Evolutionary conservation across 1,140 invertebrate genomes (phyloP), one percentile per base, ranked within the genome.

Genomic region (Achroia grisella): DNA sequence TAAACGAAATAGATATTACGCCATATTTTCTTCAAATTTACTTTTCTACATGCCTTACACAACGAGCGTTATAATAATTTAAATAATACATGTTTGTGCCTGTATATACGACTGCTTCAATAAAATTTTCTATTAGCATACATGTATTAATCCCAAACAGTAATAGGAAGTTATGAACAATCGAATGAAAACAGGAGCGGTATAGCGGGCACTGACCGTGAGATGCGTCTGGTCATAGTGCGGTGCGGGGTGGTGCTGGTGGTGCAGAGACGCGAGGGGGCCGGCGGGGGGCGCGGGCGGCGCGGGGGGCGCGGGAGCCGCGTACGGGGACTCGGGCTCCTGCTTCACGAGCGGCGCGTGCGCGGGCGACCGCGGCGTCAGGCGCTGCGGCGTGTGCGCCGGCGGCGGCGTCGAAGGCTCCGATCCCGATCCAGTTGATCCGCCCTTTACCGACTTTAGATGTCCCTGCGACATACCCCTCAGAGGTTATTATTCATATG

Each of bases 401-500:
- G 79, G 83, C 50, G 83, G 80, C 51, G 82, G 82, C 46, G 80
- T 77, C 39, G 75, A 81, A 76, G 90, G 90, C 76, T 91, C 91
- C 69, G 89, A 89, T 5, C 79, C 79, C 1, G 76, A 80, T 10
- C 76, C 79, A 43, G 74, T 92, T 62, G 89, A 89, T 73, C 91
- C 91, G 78, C 91, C 86, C 89, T 92, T 92, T 71, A 51, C 60
- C 10, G 51, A 61, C 52, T 83, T 83, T 39, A 71, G 59, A 44
- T 73, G 71, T 13, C 52, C 44, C 62, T 67, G 52, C 17, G 2
- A 23, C 6, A 23, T 2, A 23, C 2, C 6, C 2, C 6, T 23
- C 17, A 23, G 6, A 23, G 6, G 6, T 23, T 3, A 2, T 23
- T 3, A 23, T 23, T 23, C 6, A 23, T 23, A 3, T 23, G 6